Evolutionary conservation across 2,797 vertebrate genomes (phyloP), one percentile per base, ranked within the genome.

Genomic region (Rhinatrema bivittatum): DNA sequence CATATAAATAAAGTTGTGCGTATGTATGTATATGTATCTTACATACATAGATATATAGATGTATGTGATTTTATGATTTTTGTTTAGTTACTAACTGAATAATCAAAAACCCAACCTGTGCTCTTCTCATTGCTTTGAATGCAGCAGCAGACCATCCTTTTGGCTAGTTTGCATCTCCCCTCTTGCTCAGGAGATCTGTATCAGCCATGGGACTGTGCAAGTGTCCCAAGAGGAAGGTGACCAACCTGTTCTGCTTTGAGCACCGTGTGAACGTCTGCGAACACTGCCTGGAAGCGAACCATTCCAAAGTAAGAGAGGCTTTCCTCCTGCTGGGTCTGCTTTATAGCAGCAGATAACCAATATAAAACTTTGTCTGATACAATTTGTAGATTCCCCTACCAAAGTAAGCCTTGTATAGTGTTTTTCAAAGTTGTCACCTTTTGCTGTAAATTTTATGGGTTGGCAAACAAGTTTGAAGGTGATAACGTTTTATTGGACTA

Each of bases 181-280:
- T n/a, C n/a, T n/a, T n/a, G n/a, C n/a, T n/a, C n/a, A n/a, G n/a
- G n/a, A n/a, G n/a, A 10, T 14, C 5, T 7, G 21, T 36, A 16
- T 12, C 32, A 34, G 49, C 50, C 47, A 94, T 96, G 91, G 91
- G 93, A 70, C 85, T 96, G 56, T 94, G 93, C 65, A 94, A 96
- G 72, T 94, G 91, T 76, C 90, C 91, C 3, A 94, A 96, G 76
- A 87, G 89, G 67, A 93, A 92, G 49, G 91, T 96, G 42, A 94
- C 93, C 36, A 96, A 91, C 60, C 68, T 96, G 5, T 96, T 94
- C 68, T 96, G 93, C 68, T 96, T 94, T 32, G 91, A 96, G 54
- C 93, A 94, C 48, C 90, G 93, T 1, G 93, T 96, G 8, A 96
- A 96, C 40, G 93, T 96, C 45, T 94, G 91, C 19, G 93, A 94